Conservation (phyloP, 1,140 invertebrate genomes). For the Drosophila athabasca region DNA sequence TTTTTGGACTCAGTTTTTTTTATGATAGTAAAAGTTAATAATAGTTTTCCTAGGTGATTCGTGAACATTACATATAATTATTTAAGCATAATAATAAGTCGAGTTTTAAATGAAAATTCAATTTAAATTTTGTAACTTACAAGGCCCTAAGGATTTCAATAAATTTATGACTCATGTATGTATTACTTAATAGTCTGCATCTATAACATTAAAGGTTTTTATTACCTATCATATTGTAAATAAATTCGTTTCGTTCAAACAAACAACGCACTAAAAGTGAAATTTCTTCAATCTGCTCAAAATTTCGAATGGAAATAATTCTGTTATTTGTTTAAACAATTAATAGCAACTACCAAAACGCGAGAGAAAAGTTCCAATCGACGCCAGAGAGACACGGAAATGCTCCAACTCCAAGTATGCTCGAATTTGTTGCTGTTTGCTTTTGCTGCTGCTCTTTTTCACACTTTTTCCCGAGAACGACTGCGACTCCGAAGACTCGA, state of each 20-base stretch:
- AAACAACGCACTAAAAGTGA: conserved; percentile 65
- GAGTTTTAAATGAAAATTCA: too few species aligned
- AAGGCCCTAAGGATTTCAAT: too few species aligned
- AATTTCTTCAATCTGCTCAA: conserved; percentile 51
- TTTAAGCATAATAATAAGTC: too few species aligned
- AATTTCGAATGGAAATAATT: conserved; percentile 41
- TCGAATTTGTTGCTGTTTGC: background rate
- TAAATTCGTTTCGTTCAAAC: conserved; percentile 5
- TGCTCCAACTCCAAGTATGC: conserved; percentile 11
- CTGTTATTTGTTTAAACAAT: conserved; percentile 60
- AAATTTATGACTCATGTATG: too few species aligned
- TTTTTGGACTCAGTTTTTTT: too few species aligned
- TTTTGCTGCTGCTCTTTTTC: conserved; percentile 37
- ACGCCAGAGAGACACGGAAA: conserved; percentile 17
- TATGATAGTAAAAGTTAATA: too few species aligned
- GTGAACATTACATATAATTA: too few species aligned
- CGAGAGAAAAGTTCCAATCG: conserved; percentile 34
- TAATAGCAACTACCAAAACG: conserved; percentile 45
- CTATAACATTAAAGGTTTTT: too few species aligned
- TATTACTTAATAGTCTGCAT: too few species aligned
- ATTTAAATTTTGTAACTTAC: too few species aligned
- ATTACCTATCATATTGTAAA: background rate
- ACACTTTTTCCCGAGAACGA: conserved; percentile 53
- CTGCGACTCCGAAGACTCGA: conserved; percentile 2
- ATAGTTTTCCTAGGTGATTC: too few species aligned